Base-by-base conservation (phyloP, 2,797 vertebrate genomes). In the Gallinago nigripennis region DNA sequence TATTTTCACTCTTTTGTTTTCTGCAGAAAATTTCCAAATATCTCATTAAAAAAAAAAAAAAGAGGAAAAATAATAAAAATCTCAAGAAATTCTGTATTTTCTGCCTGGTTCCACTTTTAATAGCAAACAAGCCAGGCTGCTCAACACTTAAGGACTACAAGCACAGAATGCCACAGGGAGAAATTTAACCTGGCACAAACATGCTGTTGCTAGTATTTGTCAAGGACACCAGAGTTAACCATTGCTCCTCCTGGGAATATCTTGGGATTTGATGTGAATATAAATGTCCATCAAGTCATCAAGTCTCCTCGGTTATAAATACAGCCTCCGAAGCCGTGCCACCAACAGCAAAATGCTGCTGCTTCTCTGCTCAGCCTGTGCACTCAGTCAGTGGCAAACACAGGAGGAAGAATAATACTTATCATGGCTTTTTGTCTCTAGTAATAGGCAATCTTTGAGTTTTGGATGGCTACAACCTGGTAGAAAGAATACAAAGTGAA, bases 211-310 rank as follows among this genome's bases (percentile, higher is more conserved):
- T 95, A 15, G 8, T 73, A 80, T 51, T 91, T 95, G 80, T 90
- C 86, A 91, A 92, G 82, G 86, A 93, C 80, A 69, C 68, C n/a
- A 27, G 61, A 79, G 63, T 78, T 88, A 92, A 92, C 63, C 64
- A 45, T 43, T 72, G 43, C 6, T 94, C 12, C 90, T 88, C 35
- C 54, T 83, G 85, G 65, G 82, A 91, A 79, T 75, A 75, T 54
- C n/a, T 51, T 48, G n/a, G 54, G 76, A 92, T 73, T 80, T 85
- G 71, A 69, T 60, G 48, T 68, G 76, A 95, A 92, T 90, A 11
- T 79, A 72, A 95, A 93, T 82, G 63, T 76, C 65, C 5, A 1
- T 46, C 51, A 63, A 88, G 72, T 64, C 2, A 0, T 69, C 31
- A 37, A 33, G 9, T 78, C 33, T 87, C 54, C 46, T 71, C 71